Conservation (phyloP, 2,888 invertebrate genomes). For the Drosophila tripunctata region DNA sequence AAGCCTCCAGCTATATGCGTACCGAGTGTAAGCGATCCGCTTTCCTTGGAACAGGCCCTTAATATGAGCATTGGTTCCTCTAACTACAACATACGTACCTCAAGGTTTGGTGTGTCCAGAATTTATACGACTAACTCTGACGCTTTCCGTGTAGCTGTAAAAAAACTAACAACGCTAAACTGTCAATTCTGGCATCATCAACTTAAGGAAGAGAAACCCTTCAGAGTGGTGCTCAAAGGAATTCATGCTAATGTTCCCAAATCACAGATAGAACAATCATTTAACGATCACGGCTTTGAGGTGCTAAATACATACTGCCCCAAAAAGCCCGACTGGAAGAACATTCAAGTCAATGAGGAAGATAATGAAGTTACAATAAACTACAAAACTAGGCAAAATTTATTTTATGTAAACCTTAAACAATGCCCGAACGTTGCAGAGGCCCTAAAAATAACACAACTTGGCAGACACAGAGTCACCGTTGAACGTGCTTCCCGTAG, state of each 20-base stretch:
- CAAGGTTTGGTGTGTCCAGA: slow-evolving; percentile 16
- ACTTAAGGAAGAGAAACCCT: slow-evolving; percentile 20
- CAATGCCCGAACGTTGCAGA: neutral
- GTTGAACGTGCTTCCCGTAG: slow-evolving; percentile 12
- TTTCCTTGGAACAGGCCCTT: neutral
- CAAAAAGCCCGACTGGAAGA: slow-evolving; percentile 21
- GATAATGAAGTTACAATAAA: neutral
- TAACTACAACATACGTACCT: slow-evolving; percentile 18
- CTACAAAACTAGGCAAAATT: neutral
- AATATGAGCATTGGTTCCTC: slow-evolving; percentile 4
- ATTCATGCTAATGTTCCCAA: slow-evolving; percentile 17
- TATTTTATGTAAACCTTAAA: slow-evolving; percentile 6
- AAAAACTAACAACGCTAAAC: neutral
- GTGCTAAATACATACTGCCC: slow-evolving; percentile 18
- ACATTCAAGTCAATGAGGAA: neutral
- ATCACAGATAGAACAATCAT: neutral
- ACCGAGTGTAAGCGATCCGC: neutral
- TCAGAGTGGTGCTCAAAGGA: slow-evolving; percentile 23
- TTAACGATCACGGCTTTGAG: slow-evolving; percentile 9
- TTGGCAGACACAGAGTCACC: slow-evolving; percentile 1
- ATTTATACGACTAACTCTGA: slow-evolving; percentile 24
- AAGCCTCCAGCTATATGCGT: slow-evolving; percentile 10
- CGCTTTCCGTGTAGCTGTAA: slow-evolving; percentile 11
- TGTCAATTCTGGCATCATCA: slow-evolving; percentile 24
- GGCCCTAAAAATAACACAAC: slow-evolving; percentile 1